Evolutionary conservation across 2,797 vertebrate genomes (phyloP).

Genomic region (Brachyalestes nurse): DNA sequence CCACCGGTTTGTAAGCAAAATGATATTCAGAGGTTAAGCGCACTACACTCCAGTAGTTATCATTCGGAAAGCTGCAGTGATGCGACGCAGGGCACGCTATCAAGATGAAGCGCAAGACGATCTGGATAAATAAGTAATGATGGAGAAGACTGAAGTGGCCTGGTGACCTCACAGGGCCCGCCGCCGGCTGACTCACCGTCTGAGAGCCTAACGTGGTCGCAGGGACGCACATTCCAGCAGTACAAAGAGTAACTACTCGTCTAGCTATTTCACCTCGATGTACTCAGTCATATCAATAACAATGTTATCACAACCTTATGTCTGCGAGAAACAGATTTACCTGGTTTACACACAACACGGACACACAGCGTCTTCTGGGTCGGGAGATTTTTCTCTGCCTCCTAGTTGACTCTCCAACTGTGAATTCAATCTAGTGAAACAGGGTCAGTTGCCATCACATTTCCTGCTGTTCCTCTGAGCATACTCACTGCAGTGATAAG

Average conservation of each 20-base stretch:
- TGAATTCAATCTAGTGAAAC: neutral
- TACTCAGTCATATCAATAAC: neutral
- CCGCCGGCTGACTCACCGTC: conserved; percentile 48
- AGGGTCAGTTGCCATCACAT: neutral
- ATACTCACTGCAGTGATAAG: neutral
- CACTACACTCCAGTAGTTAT: neutral
- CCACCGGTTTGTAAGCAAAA: neutral
- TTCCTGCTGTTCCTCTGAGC: neutral
- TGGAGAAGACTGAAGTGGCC: conserved; percentile 47
- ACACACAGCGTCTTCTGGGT: neutral
- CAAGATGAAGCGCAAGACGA: conserved; percentile 38
- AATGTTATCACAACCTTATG: neutral
- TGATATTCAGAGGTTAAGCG: neutral
- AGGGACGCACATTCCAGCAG: neutral
- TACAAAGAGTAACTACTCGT: conserved; percentile 9
- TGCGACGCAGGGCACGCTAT: conserved; percentile 6
- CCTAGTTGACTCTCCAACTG: neutral
- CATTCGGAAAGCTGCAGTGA: neutral
- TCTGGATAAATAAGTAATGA: conserved; percentile 57
- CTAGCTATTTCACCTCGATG: conserved; percentile 14
- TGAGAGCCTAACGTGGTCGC: conserved; percentile 16
- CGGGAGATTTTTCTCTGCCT: neutral
- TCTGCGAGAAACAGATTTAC: neutral
- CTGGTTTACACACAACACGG: neutral
- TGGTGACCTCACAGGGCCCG: conserved; percentile 52